These are phyloP conservation scores for Bombus consobrinus DNA, from an alignment of 1,140 invertebrate species.

Conservation along the genomic window DNA sequence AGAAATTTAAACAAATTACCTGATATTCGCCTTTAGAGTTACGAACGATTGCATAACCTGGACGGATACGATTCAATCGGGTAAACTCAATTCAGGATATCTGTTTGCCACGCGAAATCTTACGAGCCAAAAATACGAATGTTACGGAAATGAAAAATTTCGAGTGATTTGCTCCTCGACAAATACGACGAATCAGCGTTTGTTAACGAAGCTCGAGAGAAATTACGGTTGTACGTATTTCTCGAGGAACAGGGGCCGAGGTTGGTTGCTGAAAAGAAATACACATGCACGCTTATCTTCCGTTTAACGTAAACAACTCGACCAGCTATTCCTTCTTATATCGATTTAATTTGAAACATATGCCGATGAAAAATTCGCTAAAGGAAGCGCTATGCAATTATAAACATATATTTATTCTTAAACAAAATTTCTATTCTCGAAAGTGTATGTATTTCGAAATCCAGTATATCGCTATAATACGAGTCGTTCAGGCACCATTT, in stretches of 20 bases:
- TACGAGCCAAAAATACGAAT: neutral
- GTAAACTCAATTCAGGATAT: constrained; percentile 2
- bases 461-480: too few species aligned
- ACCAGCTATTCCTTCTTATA: neutral
- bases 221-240: neutral
- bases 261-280: neutral
- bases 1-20: neutral
- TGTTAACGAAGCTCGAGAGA: constrained; percentile 26
- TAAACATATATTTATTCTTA: neutral
- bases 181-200: constrained; percentile 17
- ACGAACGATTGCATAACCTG: neutral
- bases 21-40: too few species aligned
- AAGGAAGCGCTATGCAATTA: neutral
- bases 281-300: neutral
- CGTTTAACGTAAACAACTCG: neutral
- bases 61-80: neutral
- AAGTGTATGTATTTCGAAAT: too few species aligned
- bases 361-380: neutral
- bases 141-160: neutral
- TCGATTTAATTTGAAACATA: neutral
- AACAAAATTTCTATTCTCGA: too few species aligned
- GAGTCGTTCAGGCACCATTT: too few species aligned
- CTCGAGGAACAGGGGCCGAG: neutral
- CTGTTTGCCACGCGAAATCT: neutral
- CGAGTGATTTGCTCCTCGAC: constrained; percentile 16